Conservation (phyloP, 2,888 invertebrate genomes). For the Amphipoea oculea region DNA sequence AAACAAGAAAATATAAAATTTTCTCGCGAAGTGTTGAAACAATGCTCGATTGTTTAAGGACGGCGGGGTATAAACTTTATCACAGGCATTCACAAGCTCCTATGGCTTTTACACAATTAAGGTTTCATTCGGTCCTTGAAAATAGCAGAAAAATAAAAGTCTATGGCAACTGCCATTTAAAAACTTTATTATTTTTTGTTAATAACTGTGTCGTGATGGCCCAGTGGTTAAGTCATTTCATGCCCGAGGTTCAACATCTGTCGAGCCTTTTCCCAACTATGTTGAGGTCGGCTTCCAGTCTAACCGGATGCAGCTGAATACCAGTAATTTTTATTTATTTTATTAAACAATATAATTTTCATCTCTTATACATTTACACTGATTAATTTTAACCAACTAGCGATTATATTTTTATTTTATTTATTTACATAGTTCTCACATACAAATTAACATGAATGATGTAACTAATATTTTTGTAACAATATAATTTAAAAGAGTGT, state of each 20-base stretch:
- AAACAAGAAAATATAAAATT: neutral
- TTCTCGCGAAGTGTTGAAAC: neutral
- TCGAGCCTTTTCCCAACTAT: too few relatives aligned
- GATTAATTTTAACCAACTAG: too few relatives aligned
- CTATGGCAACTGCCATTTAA: neutral
- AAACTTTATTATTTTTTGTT: neutral
- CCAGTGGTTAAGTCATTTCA: neutral
- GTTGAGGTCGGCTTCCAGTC: too few relatives aligned
- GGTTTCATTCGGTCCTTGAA: neutral
- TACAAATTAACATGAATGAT: too few relatives aligned
- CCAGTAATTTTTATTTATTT: too few relatives aligned
- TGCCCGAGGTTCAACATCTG: neutral
- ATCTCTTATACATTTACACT: too few relatives aligned
- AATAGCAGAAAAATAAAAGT: neutral
- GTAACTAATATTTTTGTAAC: too few relatives aligned
- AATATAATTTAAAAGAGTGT: too few relatives aligned
- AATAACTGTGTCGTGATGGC: neutral
- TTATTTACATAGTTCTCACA: too few relatives aligned
- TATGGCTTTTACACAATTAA: neutral
- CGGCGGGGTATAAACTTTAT: neutral
- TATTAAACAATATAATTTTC: too few relatives aligned
- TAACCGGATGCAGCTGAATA: too few relatives aligned
- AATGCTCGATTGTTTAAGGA: neutral
- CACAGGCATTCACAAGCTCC: neutral
- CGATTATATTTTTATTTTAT: too few relatives aligned